Percentiles rank a stretch among this genome's conserved stretches.
These are phyloP conservation scores for Aphis gossypii DNA, from an alignment of 1,140 invertebrate species.

Conservation along the genomic window DNA sequence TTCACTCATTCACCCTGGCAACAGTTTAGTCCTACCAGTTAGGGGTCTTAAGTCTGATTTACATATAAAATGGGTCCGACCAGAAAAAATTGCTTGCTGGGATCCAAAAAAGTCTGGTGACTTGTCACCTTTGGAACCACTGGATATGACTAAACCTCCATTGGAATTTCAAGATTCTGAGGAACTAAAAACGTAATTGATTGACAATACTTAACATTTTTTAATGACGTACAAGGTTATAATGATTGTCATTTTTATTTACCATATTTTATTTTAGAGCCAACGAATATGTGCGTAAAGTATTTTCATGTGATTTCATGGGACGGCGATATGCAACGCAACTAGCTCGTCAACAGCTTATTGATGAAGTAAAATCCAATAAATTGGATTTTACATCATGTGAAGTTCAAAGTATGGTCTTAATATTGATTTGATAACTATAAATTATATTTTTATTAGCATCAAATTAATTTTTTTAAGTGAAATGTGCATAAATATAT, in stretches of 20 bases:
- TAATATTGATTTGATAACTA: neutral
- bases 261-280: conserved; percentile 66
- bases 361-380: conserved; percentile 69
- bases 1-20: neutral
- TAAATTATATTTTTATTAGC: neutral
- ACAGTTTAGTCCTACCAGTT: neutral
- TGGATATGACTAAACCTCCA: conserved; percentile 64
- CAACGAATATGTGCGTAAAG: conserved; percentile 68
- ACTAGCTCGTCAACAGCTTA: conserved; percentile 63
- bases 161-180: conserved; percentile 65
- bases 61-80: conserved; percentile 70
- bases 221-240: neutral
- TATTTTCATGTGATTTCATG: conserved; percentile 69
- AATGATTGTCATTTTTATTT: neutral
- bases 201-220: conserved; percentile 12
- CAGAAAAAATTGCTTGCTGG: conserved; percentile 67
- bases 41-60: conserved; percentile 55
- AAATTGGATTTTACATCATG: conserved; percentile 67
- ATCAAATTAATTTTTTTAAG: too few relatives aligned
- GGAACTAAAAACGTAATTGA: conserved; percentile 67
- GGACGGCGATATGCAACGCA: conserved; percentile 63
- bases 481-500: too few relatives aligned
- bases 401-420: conserved; percentile 68
- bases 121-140: conserved; percentile 64
- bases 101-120: conserved; percentile 70